Evolutionary conservation across 2,797 vertebrate genomes (phyloP).

Genomic region (Emys orbicularis): DNA sequence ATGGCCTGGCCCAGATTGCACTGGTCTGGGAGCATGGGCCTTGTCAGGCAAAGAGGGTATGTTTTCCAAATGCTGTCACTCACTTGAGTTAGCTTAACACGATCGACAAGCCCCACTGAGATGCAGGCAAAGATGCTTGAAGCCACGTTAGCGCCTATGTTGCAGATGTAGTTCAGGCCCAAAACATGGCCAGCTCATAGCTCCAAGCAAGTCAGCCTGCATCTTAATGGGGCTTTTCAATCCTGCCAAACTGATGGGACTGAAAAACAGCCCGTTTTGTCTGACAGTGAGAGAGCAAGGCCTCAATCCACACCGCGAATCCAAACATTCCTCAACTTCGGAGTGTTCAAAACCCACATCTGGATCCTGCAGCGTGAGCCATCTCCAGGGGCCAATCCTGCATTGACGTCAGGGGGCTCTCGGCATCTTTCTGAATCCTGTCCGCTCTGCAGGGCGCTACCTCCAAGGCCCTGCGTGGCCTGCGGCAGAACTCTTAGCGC

Average conservation of each 20-base stretch:
- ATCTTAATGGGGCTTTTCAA: neutral
- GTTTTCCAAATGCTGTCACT: neutral
- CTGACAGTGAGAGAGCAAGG: neutral
- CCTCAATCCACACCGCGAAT: neutral
- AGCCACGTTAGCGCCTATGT: neutral
- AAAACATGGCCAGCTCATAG: neutral
- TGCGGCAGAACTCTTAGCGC: neutral
- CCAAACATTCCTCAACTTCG: neutral
- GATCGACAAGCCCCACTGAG: neutral
- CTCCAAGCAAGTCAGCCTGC: neutral
- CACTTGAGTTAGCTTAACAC: neutral
- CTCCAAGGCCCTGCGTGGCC: neutral
- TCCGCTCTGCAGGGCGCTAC: too few species aligned
- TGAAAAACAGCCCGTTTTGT: neutral
- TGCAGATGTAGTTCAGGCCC: neutral
- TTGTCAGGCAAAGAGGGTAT: neutral
- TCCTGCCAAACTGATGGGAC: too few species aligned
- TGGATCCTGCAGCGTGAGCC: neutral
- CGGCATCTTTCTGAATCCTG: neutral
- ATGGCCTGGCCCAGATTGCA: neutral
- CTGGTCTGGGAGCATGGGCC: neutral
- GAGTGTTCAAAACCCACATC: neutral
- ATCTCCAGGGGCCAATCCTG: neutral
- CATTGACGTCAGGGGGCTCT: neutral
- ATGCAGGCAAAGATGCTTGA: rapidly evolving